A percentile compares a stretch with the other conserved stretches of the same genome.
phyloP scores from a whole-genome alignment of 2,888 invertebrate species.

The Caenorhabditis sp. region DNA sequence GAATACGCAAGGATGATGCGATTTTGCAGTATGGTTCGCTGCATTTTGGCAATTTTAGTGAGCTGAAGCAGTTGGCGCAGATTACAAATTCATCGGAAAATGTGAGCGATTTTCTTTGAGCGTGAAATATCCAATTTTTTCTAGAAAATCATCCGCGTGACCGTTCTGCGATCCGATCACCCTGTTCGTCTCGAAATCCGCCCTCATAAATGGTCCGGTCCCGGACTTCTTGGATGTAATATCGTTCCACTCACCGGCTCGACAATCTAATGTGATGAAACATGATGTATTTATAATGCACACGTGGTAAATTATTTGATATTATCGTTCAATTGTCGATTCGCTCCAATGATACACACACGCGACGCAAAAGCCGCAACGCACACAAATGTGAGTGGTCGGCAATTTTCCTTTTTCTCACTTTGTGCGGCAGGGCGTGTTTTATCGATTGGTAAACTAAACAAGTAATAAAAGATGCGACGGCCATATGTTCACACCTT shows the following conservation, averaged over 20 bases:
- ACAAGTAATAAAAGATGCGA: no score
- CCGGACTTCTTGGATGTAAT: constrained; percentile 54
- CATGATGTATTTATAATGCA: constrained; percentile 6
- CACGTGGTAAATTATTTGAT: no score
- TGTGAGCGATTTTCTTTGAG: constrained; percentile 41
- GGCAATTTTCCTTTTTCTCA: no score
- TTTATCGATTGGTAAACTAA: no score
- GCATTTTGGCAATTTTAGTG: constrained; percentile 60
- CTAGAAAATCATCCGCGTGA: constrained; percentile 58
- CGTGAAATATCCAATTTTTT: no score
- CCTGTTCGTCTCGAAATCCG: constrained; percentile 55
- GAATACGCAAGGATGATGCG: constrained; percentile 53
- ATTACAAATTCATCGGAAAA: constrained; percentile 48
- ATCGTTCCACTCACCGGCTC: constrained; percentile 33
- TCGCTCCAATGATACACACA: no score
- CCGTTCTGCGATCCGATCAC: constrained; percentile 51
- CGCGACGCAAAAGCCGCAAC: no score
- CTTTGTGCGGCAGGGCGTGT: no score
- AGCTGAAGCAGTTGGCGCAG: constrained; percentile 53
- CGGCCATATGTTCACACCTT: no score
- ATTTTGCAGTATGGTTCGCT: constrained; percentile 64
- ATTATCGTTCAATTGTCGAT: no score
- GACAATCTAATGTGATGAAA: constrained; percentile 12
- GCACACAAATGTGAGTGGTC: no score
- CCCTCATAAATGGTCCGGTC: constrained; percentile 59